Evolutionary conservation across 2,113 vertebrate species (phyloP).

Genomic region (Fregetta grallaria): DNA sequence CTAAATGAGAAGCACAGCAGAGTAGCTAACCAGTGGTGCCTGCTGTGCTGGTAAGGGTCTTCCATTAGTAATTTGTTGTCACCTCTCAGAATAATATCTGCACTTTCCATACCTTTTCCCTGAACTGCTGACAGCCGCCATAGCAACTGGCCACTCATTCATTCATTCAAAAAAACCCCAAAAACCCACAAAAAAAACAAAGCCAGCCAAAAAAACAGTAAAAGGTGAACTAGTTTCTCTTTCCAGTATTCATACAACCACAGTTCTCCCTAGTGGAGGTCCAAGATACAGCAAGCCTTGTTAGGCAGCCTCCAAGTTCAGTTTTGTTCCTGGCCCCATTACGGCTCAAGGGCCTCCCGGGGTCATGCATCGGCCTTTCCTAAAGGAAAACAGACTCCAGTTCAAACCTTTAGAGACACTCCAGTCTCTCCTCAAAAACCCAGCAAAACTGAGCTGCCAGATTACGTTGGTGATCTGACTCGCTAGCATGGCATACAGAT

Average conservation of each 20-base stretch:
- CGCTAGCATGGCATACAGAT: neutral
- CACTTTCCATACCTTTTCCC: neutral
- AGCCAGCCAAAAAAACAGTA: neutral
- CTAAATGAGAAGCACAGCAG: neutral
- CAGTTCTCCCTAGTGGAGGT: constrained; percentile 66
- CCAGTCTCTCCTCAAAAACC: neutral
- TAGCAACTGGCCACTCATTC: neutral
- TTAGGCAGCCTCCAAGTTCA: neutral
- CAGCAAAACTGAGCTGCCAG: neutral
- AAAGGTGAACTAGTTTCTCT: neutral
- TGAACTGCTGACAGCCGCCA: neutral
- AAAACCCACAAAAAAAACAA: neutral
- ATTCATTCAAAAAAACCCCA: neutral
- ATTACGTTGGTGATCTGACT: neutral
- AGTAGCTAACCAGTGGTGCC: neutral
- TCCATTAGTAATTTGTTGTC: neutral
- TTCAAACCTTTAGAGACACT: neutral
- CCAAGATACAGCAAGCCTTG: constrained; percentile 32
- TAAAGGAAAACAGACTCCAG: constrained; percentile 4
- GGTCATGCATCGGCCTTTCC: neutral
- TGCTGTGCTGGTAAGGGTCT: neutral
- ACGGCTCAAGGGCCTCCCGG: neutral
- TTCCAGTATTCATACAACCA: constrained; percentile 52
- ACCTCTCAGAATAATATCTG: neutral
- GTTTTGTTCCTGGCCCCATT: neutral